Conservation (phyloP, 1,140 invertebrate genomes). For the Drosophila insularis region DNA sequence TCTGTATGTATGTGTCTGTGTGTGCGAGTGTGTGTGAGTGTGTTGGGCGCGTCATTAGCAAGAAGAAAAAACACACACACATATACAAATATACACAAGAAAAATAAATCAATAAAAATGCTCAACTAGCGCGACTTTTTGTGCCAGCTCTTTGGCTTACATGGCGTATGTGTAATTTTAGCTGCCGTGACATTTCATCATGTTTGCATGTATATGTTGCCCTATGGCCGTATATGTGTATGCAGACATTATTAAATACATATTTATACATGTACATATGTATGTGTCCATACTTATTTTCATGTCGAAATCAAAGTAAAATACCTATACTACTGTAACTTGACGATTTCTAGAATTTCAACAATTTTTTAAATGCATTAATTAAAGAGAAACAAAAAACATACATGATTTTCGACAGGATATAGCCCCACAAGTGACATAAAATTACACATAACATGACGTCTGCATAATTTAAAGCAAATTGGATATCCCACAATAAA, state of each 20-base stretch:
- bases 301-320: neutral
- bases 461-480: neutral
- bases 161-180: conserved; percentile 59
- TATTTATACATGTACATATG: neutral
- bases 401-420: neutral
- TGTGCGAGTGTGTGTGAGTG: conserved; percentile 33
- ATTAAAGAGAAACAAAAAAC: neutral
- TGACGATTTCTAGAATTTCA: neutral
- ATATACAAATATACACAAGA: conserved; percentile 38
- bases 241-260: conserved; percentile 27
- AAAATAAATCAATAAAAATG: conserved; percentile 77
- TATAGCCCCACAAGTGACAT: neutral
- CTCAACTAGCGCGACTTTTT: conserved; percentile 54
- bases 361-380: neutral
- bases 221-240: neutral
- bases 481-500: too few species aligned
- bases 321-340: neutral
- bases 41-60: conserved; percentile 68
- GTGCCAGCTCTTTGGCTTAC: conserved; percentile 34
- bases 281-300: neutral
- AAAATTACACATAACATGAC: neutral
- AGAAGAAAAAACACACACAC: neutral
- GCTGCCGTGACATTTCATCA: conserved; percentile 35
- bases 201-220: neutral
- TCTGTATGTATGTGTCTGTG: conserved; percentile 4